Conservation (phyloP, 2,797 vertebrate species). For the Sebastes baramenuke region DNA sequence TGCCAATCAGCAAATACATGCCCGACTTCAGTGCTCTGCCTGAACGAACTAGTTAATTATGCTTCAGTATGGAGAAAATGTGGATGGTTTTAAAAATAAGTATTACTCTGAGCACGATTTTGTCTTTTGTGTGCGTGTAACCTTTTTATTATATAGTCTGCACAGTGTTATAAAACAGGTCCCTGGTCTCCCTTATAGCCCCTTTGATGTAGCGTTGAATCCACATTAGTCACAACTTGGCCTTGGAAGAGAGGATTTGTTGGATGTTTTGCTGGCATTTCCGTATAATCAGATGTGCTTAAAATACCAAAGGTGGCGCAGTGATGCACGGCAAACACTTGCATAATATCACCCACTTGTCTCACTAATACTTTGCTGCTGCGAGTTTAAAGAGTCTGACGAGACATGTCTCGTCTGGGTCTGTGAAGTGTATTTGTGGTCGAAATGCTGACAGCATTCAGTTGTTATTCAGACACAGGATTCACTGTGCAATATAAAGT, state of each 20-base stretch:
- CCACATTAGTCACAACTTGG: constrained; percentile 35
- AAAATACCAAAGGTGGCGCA: constrained; percentile 29
- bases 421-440: constrained; percentile 37
- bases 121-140: not conserved
- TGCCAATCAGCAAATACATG: not conserved
- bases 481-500: not conserved
- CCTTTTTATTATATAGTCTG: not conserved
- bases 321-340: constrained; percentile 33
- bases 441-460: constrained; percentile 32
- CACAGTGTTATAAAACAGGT: constrained; percentile 12
- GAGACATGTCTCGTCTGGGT: constrained; percentile 11
- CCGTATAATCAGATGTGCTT: constrained; percentile 48
- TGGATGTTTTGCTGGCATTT: constrained; percentile 32
- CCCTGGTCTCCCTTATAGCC: not conserved
- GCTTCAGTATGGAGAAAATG: not conserved
- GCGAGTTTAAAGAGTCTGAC: not conserved
- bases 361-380: constrained; percentile 21
- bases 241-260: constrained; percentile 24
- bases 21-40: not conserved
- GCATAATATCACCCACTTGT: constrained; percentile 33
- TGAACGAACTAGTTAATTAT: not conserved
- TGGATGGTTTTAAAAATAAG: not conserved
- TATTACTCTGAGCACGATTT: not conserved
- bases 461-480: constrained; percentile 10
- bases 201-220: constrained; percentile 22